Evolutionary conservation across 2,888 invertebrate genomes (phyloP).

Genomic region (Drosophila prostipennis): DNA sequence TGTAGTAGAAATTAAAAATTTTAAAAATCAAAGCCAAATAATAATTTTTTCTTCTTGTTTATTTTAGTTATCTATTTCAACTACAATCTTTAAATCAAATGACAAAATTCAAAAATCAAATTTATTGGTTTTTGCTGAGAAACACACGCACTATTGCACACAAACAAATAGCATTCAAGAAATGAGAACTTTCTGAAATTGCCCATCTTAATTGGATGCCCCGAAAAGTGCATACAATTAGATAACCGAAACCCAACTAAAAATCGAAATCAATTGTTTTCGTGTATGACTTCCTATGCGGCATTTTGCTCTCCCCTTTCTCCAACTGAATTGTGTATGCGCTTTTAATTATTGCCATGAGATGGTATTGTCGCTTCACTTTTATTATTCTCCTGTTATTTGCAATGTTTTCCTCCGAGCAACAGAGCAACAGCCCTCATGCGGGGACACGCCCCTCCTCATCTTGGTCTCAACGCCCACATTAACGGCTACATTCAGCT

Average conservation of each 20-base stretch:
- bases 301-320: constrained; percentile 8
- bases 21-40: too few relatives aligned
- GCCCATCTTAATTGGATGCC: not conserved
- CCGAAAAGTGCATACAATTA: too few relatives aligned
- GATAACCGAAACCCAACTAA: not conserved
- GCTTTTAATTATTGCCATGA: constrained; percentile 68
- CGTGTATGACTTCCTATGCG: constrained; percentile 8
- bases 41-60: not conserved
- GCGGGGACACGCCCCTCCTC: constrained; percentile 13
- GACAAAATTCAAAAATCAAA: not conserved
- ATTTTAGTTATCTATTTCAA: not conserved
- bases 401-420: constrained; percentile 12
- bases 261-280: constrained; percentile 1
- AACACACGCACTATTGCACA: not conserved
- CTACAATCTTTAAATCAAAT: not conserved
- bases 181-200: not conserved
- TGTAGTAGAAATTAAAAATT: too few relatives aligned
- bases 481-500: constrained; percentile 51
- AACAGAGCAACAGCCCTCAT: not conserved
- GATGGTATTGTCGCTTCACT: constrained; percentile 40
- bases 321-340: constrained; percentile 49
- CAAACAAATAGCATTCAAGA: not conserved
- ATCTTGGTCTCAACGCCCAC: constrained; percentile 23
- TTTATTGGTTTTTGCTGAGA: too few relatives aligned
- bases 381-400: constrained; percentile 40